A percentile compares a stretch with the other conserved stretches of the same genome.
Evolutionary conservation across 2,113 vertebrate genomes (phyloP).

Genomic region (Hypanus sabinus): DNA sequence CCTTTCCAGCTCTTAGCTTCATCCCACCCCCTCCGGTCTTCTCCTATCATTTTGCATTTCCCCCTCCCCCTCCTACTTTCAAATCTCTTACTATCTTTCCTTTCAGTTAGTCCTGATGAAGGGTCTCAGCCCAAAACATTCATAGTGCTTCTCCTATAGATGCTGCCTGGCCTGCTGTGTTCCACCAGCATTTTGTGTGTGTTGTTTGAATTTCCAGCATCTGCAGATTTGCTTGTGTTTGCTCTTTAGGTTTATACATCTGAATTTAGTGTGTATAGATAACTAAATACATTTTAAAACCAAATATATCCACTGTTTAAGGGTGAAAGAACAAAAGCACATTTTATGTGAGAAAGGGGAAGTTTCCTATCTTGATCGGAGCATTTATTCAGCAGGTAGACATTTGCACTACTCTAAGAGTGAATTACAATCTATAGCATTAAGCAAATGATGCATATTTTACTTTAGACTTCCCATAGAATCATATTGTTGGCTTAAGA

Average conservation of each 20-base stretch:
- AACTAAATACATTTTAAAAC: background rate
- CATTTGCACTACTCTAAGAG: background rate
- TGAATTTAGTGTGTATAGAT: background rate
- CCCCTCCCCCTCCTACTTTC: no score
- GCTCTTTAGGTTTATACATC: background rate
- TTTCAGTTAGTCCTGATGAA: no score
- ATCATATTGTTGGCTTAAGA: background rate
- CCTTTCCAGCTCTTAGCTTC: no score
- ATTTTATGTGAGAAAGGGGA: background rate
- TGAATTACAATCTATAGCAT: background rate
- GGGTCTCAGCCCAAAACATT: no score
- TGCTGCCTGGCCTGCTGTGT: no score
- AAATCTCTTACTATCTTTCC: no score
- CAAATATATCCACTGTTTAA: background rate
- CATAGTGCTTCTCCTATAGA: no score
- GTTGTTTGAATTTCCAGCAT: no score
- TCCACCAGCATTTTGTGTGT: no score
- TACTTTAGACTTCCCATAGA: background rate
- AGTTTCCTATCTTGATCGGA: background rate
- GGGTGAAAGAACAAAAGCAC: background rate
- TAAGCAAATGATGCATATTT: background rate
- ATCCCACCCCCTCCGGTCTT: no score
- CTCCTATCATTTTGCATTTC: no score
- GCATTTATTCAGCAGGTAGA: background rate
- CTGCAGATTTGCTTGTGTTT: no score